Percentiles rank a stretch among this genome's conserved stretches.
Evolutionary conservation across 2,113 vertebrate genomes (phyloP).

Genomic region (Microcebus murinus): DNA sequence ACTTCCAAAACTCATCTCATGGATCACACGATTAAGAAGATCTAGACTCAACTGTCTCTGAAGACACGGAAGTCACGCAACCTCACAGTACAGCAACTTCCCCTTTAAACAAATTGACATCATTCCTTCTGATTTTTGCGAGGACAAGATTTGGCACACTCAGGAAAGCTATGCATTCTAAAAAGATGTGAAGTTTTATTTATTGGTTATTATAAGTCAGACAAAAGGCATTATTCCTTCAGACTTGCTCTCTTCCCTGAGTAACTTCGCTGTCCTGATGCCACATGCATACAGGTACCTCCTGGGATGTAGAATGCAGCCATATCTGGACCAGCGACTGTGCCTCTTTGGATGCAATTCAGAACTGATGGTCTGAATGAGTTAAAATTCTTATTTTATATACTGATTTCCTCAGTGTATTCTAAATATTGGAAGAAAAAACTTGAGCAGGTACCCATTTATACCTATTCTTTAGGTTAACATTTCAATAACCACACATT

Average conservation of each 20-base stretch:
- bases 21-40: not conserved
- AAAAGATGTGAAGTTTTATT: not conserved
- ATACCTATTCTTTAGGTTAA: not conserved
- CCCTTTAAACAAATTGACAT: not conserved
- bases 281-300: not conserved
- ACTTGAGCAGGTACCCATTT: not conserved
- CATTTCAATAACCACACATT: not conserved
- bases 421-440: not conserved
- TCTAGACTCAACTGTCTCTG: not conserved
- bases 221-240: not conserved
- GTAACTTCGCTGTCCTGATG: not conserved
- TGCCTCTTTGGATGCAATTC: not conserved
- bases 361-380: not conserved
- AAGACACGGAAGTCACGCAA: not conserved
- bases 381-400: not conserved
- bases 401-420: not conserved
- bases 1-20: not conserved
- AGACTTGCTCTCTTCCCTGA: not conserved
- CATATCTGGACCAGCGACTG: not conserved
- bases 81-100: not conserved
- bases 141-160: not conserved
- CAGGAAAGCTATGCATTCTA: not conserved
- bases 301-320: not conserved
- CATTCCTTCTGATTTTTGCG: not conserved
- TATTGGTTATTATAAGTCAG: not conserved